Conservation (phyloP, 2,888 invertebrate species). For the Tridacna crocea region DNA sequence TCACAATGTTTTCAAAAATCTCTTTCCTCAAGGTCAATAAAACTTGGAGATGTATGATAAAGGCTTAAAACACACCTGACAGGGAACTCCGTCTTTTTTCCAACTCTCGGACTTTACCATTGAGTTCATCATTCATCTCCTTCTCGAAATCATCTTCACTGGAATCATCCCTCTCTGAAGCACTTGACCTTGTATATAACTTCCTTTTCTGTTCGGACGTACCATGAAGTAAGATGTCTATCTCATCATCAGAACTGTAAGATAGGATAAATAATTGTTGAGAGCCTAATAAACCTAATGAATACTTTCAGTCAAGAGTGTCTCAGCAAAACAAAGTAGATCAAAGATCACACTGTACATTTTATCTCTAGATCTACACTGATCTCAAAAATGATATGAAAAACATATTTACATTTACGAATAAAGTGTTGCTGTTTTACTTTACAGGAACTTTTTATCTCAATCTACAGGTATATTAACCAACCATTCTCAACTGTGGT, state of each 20-base stretch:
- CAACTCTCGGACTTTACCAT: constrained; percentile 73
- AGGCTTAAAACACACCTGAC: constrained; percentile 34
- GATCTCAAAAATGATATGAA: no score
- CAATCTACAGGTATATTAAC: no score
- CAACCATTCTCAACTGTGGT: no score
- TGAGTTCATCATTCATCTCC: constrained; percentile 81
- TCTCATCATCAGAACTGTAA: constrained; percentile 81
- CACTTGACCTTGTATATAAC: constrained; percentile 56
- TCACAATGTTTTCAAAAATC: background rate
- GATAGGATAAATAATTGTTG: no score
- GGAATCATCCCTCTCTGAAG: constrained; percentile 56
- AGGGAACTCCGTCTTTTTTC: constrained; percentile 69
- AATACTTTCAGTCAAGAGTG: no score
- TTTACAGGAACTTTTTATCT: no score
- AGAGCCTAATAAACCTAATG: no score
- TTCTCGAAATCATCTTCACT: constrained; percentile 83
- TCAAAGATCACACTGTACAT: no score
- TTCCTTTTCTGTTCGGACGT: constrained; percentile 78
- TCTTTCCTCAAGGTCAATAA: background rate
- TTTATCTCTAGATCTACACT: no score
- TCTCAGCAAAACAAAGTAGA: no score
- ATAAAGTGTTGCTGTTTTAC: no score
- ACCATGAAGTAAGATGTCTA: constrained; percentile 79
- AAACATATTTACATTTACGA: no score
- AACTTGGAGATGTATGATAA: background rate